Base-by-base conservation (phyloP, 2,797 vertebrate species). In the Aphelocoma californica region DNA sequence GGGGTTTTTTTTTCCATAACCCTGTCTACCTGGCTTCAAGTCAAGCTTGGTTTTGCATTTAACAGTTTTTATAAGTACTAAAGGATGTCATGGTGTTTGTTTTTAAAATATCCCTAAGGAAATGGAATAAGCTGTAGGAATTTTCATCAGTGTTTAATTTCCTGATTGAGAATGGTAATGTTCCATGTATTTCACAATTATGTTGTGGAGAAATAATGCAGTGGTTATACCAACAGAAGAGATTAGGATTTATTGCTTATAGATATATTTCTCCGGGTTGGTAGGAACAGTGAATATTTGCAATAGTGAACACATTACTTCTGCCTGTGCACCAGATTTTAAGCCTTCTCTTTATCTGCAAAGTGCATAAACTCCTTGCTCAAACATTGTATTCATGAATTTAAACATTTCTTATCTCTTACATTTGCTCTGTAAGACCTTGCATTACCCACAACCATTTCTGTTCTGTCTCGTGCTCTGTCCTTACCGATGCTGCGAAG, bases 1-100 rank as follows among this genome's bases (percentile, higher is more conserved):
- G 0, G 0, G 3, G 1, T 0, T 1, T 9, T 51, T 51, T 87
- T 69, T 67, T 25, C 32, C 9, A 12, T 26, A 56, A 60, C 4
- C 9, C 31, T 81, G 0, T n/a, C n/a, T 73, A 29, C 4, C 36
- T 70, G 19, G 11, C 7, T 48, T 90, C 24, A 64, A 80, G 38
- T 92, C n/a, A 79, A 74, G 19, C 25, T 66, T 67, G 13, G 26
- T 51, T 81, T 81, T 73, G 20, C 12, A 2, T 89, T 79, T 88
- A 73, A 45, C 3, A 5, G 1, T 64, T 58, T 62, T 75, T 67
- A 26, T 24, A 72, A 54, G 34, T 65, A 62, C 14, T 67, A 32
- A 83, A 53, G 12, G 53, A n/a, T 50, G 18, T 66, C 0, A 12
- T 51, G 1, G 23, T 42, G 4, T 42, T 87, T 79, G 10, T 23